Evolutionary conservation across 2,888 invertebrate genomes (phyloP).

Genomic region (Sipha maydis): DNA sequence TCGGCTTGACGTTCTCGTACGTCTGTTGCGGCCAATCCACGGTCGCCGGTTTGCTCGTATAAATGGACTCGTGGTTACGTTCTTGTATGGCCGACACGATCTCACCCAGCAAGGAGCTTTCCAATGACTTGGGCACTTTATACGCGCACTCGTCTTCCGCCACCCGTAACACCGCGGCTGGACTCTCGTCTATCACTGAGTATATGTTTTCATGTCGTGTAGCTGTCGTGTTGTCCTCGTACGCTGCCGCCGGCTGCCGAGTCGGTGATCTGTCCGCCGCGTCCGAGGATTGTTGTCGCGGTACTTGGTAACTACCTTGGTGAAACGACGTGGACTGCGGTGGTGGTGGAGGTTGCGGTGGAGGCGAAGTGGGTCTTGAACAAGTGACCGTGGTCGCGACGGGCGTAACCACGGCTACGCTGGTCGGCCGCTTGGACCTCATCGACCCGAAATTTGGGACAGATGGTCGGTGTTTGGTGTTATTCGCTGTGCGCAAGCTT

Average conservation of each 20-base stretch:
- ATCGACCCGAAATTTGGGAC: slow-evolving; percentile 86
- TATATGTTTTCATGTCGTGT: too few species aligned
- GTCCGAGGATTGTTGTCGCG: neutral
- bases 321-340: neutral
- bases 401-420: slow-evolving; percentile 77
- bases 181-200: too few species aligned
- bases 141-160: slow-evolving; percentile 62
- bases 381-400: slow-evolving; percentile 66
- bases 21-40: slow-evolving; percentile 65
- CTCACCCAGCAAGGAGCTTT: slow-evolving; percentile 76
- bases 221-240: neutral
- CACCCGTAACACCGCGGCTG: too few species aligned
- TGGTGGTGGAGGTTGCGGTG: slow-evolving; percentile 70
- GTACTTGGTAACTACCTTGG: slow-evolving; percentile 1
- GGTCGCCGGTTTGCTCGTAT: slow-evolving; percentile 73
- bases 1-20: slow-evolving; percentile 65
- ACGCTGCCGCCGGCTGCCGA: slow-evolving; percentile 66
- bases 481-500: slow-evolving; percentile 78
- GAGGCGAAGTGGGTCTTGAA: slow-evolving; percentile 71
- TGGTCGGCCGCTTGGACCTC: slow-evolving; percentile 80
- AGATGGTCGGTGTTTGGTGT: slow-evolving; percentile 71
- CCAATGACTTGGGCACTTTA: slow-evolving; percentile 67
- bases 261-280: neutral
- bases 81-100: slow-evolving; percentile 89
- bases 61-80: slow-evolving; percentile 86